Evolutionary conservation across 2,113 vertebrate species (phyloP), one percentile per base, ranked within the genome.

Genomic region (Chauna torquata): DNA sequence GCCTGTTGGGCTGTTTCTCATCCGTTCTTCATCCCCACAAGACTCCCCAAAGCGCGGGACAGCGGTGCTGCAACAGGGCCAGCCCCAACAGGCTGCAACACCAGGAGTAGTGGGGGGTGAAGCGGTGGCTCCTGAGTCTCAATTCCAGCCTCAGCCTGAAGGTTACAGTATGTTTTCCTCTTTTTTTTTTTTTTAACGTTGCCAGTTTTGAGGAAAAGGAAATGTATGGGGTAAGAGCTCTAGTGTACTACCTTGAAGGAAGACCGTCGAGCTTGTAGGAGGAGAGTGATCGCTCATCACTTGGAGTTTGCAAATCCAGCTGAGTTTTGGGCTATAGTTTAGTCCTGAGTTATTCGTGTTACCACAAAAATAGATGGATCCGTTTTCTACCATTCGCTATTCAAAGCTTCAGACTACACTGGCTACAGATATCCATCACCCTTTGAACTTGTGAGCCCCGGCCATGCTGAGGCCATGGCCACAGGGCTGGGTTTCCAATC

Each of bases 291-390:
- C 66, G 57, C 62, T 66, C 84, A 22, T 77, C 75, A 11, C 68
- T 42, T 66, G 68, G 52, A 80, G 22, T 45, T 76, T 80, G 66
- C 86, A 61, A 71, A 66, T 69, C 50, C 77, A 54, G 77, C 64
- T 50, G 61, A 88, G 71, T 59, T 82, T 65, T 79, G 71, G 79
- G 45, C 76, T 79, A 5, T 30, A 30, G 34, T 12, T 49, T 34
- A 86, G 57, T 36, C 42, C 80, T 47, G 85, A 82, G 84, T 86
- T 89, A 82, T 82, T 89, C 88, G 65, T 28, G 81, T 96, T 96
- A 40, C 93, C 88, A 91, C 89, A 95, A 91, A 89, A 96, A 95
- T 91, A 89, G 75, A 76, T 83, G 68, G 88, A 75, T 93, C 72
- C 49, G 65, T 92, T 89, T 83, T 54, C 62, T 92, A 68, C 64